Evolutionary conservation across 2,797 vertebrate species (phyloP), one percentile per base, ranked within the genome.

Genomic region (Kryptolebias ocellatus): DNA sequence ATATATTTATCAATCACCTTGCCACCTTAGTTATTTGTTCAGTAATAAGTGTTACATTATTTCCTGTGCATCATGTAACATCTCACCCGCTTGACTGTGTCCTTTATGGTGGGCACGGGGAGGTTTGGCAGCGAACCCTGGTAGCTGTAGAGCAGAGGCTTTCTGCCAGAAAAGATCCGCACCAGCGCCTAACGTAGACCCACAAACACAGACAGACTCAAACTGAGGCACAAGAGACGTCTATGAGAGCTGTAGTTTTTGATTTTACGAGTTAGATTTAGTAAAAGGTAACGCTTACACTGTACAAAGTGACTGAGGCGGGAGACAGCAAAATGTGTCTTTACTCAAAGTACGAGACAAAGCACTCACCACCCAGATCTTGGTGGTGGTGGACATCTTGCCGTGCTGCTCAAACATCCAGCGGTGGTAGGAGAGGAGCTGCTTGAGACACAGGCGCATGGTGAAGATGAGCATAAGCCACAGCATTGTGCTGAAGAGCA

Each of bases 401-500:
- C 95, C 95, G 0, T 94, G 94, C 61, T 95, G 93, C 84, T 96
- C 95, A 0, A 95, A 95, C 79, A 98, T 95, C 96, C 96, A 97
- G 79, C 94, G 93, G 42, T 97, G 96, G 83, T 98, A 97, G 39
- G 95, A 96, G 31, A 98, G 92, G 6, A 98, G 94, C 83, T 95
- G 93, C 87, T 95, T 95, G 62, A 98, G 93, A 62, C 95, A 96
- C 66, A 96, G 87, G 4, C 95, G 94, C 91, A 98, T 96, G 29
- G 96, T 96, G 87, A 96, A 94, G 86, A 98, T 95, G 64, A 98
- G 94, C 24, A 95, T 83, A 27, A 95, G 92, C 96, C 96, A 98
- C 0, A 98, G 89, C 70, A 94, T 92, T 0, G 95, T 96, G 75
- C 96, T 95, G 87, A 98, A 98, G 53, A 96, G 81, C 17, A 96